Evolutionary conservation across 2,113 vertebrate genomes (phyloP).

Genomic region (Castor canadensis): DNA sequence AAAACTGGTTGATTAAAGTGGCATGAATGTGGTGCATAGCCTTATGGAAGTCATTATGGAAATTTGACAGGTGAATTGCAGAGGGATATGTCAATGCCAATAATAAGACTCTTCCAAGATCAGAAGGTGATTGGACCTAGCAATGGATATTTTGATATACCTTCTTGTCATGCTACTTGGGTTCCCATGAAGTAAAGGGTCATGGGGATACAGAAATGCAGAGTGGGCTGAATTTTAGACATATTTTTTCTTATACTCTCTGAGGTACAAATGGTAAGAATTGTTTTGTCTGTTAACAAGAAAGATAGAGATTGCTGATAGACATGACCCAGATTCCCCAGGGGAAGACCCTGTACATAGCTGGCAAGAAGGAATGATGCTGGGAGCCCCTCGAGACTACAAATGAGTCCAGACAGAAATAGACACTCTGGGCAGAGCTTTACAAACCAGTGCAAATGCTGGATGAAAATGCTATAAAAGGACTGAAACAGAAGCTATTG

Average conservation of each 20-base stretch:
- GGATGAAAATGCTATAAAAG: neutral
- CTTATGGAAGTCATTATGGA: neutral
- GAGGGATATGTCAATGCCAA: too few species aligned
- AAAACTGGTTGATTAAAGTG: neutral
- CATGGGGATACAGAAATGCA: too few species aligned
- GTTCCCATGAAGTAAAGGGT: neutral
- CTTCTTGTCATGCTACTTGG: neutral
- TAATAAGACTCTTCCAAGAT: neutral
- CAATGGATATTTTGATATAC: neutral
- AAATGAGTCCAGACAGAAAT: neutral
- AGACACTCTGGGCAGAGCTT: neutral
- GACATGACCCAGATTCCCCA: neutral
- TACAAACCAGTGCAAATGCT: neutral
- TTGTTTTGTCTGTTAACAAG: neutral
- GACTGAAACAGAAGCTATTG: neutral
- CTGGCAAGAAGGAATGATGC: neutral
- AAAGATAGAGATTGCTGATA: neutral
- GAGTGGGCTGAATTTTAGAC: neutral
- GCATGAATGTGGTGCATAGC: fast-evolving
- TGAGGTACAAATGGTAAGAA: neutral
- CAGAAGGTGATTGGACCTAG: neutral
- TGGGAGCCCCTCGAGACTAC: neutral
- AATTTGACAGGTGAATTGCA: neutral
- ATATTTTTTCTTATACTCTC: neutral
- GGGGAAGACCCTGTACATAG: neutral